Evolutionary conservation across 2,888 invertebrate species (phyloP).

Genomic region (Pecten maximus): DNA sequence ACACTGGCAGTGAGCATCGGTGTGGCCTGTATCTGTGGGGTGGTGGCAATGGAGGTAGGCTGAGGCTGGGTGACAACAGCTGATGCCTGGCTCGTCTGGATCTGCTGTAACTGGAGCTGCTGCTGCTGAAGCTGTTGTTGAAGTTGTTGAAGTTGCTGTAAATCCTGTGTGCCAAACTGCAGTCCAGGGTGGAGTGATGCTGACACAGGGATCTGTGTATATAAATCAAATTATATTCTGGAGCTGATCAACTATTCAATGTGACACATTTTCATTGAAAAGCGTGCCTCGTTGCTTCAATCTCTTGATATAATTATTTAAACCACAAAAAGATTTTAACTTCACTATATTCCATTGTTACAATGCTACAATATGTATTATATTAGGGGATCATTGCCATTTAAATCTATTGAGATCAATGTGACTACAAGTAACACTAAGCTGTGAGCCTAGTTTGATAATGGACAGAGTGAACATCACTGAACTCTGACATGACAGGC

Average conservation of each 20-base stretch:
- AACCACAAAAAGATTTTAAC: too few relatives aligned
- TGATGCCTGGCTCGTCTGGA: constrained; percentile 43
- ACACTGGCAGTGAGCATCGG: constrained; percentile 36
- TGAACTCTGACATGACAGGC: neutral
- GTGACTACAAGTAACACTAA: too few relatives aligned
- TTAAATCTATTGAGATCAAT: too few relatives aligned
- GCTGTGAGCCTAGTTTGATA: too few relatives aligned
- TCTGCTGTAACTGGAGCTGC: constrained; percentile 53
- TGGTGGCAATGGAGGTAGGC: constrained; percentile 38
- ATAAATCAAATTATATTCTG: too few relatives aligned
- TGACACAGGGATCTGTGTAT: constrained; percentile 58
- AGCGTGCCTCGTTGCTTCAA: too few relatives aligned
- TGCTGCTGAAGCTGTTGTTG: constrained; percentile 71
- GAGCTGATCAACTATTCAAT: too few relatives aligned
- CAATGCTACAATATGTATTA: too few relatives aligned
- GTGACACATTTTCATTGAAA: too few relatives aligned
- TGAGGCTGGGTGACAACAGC: constrained; percentile 36
- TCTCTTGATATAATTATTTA: too few relatives aligned
- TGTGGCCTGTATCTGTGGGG: constrained; percentile 36
- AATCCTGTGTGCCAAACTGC: constrained; percentile 58
- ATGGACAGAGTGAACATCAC: neutral
- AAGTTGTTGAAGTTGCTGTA: constrained; percentile 69
- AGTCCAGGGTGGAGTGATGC: constrained; percentile 61
- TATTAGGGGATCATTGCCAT: too few relatives aligned
- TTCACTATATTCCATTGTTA: too few relatives aligned